A percentile compares a stretch with the other conserved stretches of the same genome.
These are phyloP conservation scores for Etia nguti DNA, from an alignment of 2,113 vertebrate genomes.

Conservation along the genomic window DNA sequence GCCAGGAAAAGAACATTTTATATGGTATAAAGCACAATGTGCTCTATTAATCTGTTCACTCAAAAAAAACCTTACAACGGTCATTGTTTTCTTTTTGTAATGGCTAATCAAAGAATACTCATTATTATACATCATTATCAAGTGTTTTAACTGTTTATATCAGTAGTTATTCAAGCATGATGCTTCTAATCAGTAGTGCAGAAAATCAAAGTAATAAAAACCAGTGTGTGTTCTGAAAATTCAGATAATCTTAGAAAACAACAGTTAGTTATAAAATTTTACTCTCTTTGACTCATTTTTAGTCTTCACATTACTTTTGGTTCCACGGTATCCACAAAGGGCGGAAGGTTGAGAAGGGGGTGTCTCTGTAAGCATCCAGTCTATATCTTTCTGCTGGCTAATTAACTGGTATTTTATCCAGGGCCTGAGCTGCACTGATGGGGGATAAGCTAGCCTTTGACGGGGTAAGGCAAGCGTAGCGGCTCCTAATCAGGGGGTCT, in stretches of 20 bases:
- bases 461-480: slow-evolving; percentile 62
- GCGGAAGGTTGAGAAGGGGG: not conserved
- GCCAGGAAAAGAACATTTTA: slow-evolving; percentile 80
- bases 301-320: not conserved
- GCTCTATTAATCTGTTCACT: slow-evolving; percentile 2
- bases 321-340: not conserved
- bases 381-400: slow-evolving; percentile 50
- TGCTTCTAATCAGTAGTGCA: not conserved
- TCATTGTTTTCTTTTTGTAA: not conserved
- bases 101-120: not conserved
- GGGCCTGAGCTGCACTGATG: slow-evolving; percentile 50
- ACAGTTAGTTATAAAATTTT: not conserved
- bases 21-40: slow-evolving; percentile 48
- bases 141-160: not conserved
- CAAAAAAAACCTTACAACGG: not conserved
- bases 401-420: slow-evolving; percentile 54
- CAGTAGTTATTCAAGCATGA: not conserved
- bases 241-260: not conserved
- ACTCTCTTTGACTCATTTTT: not conserved
- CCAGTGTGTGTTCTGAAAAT: not conserved
- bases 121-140: not conserved
- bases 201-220: not conserved
- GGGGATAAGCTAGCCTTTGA: slow-evolving; percentile 57
- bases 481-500: slow-evolving; percentile 61
- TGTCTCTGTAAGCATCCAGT: not conserved